Percentiles rank a stretch among this genome's conserved stretches.
Evolutionary conservation across 2,888 invertebrate genomes (phyloP).

Genomic region (Phragmatobia fuliginosa): DNA sequence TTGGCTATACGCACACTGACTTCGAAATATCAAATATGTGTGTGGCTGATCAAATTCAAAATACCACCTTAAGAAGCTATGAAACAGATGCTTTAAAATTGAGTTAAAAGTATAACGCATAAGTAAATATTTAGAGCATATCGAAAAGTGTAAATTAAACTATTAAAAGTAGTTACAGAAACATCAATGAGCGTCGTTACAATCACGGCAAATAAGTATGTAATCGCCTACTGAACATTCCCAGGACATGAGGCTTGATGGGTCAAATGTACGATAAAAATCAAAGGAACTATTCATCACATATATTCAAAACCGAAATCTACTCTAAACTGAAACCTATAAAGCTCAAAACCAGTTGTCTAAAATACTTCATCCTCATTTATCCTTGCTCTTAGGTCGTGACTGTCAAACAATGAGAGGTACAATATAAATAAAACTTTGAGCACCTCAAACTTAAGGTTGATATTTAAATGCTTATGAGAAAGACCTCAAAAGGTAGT

Average conservation of each 20-base stretch:
- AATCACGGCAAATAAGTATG: constrained; percentile 66
- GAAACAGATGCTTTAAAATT: neutral
- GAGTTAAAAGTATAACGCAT: neutral
- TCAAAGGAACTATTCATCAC: constrained; percentile 75
- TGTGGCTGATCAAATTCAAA: neutral
- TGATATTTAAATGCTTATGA: constrained; percentile 28
- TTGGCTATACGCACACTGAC: too few relatives aligned
- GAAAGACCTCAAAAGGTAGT: constrained; percentile 54
- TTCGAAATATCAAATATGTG: too few relatives aligned
- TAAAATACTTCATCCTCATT: constrained; percentile 60
- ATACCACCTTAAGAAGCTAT: neutral
- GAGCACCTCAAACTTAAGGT: constrained; percentile 24
- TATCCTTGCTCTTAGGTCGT: constrained; percentile 80
- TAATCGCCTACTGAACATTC: constrained; percentile 77
- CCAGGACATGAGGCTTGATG: constrained; percentile 80
- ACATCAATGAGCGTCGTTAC: constrained; percentile 46
- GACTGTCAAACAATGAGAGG: constrained; percentile 67
- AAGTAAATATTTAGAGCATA: neutral
- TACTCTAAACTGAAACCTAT: constrained; percentile 38
- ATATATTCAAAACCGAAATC: constrained; percentile 43
- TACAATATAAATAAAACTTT: constrained; percentile 47
- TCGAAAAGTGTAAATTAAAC: constrained; percentile 21
- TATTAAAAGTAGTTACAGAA: constrained; percentile 27
- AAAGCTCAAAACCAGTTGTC: constrained; percentile 54
- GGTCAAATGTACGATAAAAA: constrained; percentile 82